These are phyloP conservation scores for Emydura subglobosa DNA, from an alignment of 2,113 vertebrate species.

Conservation along the genomic window DNA sequence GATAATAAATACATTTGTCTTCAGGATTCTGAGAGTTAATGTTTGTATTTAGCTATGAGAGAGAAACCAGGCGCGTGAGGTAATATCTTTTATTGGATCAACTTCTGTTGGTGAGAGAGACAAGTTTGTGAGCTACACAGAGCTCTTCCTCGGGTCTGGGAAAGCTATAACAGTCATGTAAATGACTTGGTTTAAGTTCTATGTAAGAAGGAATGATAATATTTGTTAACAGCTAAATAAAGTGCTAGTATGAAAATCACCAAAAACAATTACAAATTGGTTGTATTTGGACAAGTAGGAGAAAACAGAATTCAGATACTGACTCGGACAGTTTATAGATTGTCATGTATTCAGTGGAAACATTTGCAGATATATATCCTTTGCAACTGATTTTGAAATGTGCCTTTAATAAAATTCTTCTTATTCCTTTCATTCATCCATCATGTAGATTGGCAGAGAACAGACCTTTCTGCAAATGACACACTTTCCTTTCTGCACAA, in stretches of 20 bases:
- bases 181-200: neutral
- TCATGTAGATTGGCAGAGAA: constrained; percentile 12
- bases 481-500: constrained; percentile 14
- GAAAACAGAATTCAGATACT: neutral
- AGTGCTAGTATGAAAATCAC: neutral
- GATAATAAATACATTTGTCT: neutral
- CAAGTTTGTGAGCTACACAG: neutral
- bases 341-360: neutral
- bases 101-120: neutral
- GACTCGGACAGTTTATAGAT: neutral
- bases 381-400: constrained; percentile 17
- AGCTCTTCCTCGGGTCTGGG: neutral
- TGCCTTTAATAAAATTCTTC: neutral
- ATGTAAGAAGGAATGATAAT: neutral
- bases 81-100: neutral
- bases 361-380: neutral
- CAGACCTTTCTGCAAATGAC: constrained; percentile 52
- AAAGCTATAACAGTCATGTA: neutral
- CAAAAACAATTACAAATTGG: neutral
- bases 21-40: neutral
- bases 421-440: constrained; percentile 16
- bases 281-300: neutral
- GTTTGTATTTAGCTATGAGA: neutral
- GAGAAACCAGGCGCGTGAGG: neutral
- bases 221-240: neutral